A percentile compares a stretch with the other conserved stretches of the same genome.
Conservation (phyloP, 1,140 invertebrate genomes). For the Lepidostoma basale region DNA sequence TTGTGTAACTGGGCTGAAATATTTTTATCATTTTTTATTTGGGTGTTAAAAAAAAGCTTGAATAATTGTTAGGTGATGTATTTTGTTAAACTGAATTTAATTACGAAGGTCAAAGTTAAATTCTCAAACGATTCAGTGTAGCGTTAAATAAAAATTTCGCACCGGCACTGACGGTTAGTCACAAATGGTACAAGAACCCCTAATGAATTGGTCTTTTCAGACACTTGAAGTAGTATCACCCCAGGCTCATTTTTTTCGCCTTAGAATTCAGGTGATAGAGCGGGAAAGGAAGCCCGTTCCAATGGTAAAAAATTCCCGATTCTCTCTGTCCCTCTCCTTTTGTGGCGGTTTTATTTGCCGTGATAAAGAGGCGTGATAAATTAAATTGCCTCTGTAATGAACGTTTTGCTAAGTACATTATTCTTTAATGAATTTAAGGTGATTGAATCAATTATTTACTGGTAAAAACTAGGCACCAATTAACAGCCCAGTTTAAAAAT, state of each 20-base stretch:
- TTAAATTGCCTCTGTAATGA: neutral
- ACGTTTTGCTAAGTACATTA: too few species aligned
- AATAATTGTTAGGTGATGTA: neutral
- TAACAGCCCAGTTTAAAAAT: too few species aligned
- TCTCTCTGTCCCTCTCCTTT: neutral
- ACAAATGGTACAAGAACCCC: neutral
- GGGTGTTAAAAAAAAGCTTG: neutral
- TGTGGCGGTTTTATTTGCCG: neutral
- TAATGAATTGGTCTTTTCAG: neutral
- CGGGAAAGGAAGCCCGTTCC: too few species aligned
- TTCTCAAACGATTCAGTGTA: neutral
- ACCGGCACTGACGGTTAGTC: neutral
- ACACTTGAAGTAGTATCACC: neutral
- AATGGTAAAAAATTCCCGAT: neutral
- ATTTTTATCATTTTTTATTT: neutral
- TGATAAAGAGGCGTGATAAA: neutral
- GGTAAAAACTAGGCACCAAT: too few species aligned
- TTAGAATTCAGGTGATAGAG: neutral
- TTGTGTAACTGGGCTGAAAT: neutral
- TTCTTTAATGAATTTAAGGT: neutral
- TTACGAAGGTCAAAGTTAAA: neutral
- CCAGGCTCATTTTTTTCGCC: constrained; percentile 4
- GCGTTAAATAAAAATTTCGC: neutral
- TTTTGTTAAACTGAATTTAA: neutral
- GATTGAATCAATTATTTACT: too few species aligned